Percentiles rank a stretch among this genome's conserved stretches.
phyloP scores from a whole-genome alignment of 2,113 vertebrate species.

The Antechinus flavipes region DNA sequence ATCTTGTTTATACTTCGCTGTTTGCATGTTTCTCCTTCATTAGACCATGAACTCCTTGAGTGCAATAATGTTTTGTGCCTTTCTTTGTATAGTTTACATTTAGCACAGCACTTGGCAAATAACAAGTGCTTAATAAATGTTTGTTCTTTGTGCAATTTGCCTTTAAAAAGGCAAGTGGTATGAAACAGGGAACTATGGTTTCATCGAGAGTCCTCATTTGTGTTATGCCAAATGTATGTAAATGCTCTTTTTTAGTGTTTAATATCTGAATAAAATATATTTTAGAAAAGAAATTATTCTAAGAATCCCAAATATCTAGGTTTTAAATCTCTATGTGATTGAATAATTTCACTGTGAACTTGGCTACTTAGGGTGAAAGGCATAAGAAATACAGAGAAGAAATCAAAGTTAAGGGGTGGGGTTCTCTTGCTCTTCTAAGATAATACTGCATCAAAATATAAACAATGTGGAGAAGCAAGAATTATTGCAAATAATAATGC shows the following conservation, averaged over 20 bases:
- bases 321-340: neutral
- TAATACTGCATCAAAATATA: neutral
- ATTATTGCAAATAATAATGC: neutral
- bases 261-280: neutral
- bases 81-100: neutral
- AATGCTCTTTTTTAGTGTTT: neutral
- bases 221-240: neutral
- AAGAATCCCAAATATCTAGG: neutral
- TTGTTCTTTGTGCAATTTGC: neutral
- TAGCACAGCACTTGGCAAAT: neutral
- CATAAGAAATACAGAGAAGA: neutral
- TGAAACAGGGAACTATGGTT: neutral
- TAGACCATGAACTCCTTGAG: neutral
- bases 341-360: neutral
- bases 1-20: neutral
- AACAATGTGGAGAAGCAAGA: neutral
- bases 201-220: neutral
- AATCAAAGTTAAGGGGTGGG: neutral
- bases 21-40: neutral
- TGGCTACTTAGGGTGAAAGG: neutral
- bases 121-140: neutral
- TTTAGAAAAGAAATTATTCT: neutral
- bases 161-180: neutral
- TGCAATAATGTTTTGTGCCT: neutral
- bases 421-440: neutral